A percentile compares a stretch with the other conserved stretches of the same genome.
Conservation (phyloP, 2,797 vertebrate species). For the Acridotheres tristis region DNA sequence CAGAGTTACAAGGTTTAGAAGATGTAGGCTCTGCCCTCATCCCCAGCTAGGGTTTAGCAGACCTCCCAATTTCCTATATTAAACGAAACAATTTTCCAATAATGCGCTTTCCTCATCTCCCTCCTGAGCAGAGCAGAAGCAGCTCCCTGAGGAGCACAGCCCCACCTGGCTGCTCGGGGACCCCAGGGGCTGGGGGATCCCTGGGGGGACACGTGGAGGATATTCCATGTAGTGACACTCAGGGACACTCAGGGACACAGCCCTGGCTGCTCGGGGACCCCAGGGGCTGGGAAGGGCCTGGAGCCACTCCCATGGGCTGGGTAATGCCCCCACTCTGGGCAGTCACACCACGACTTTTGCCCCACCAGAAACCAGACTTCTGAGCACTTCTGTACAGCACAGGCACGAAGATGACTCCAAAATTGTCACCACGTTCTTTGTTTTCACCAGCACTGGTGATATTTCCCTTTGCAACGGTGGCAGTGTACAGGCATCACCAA, state of each 20-base stretch:
- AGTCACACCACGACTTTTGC: not conserved
- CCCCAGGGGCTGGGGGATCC: not conserved
- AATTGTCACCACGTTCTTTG: not conserved
- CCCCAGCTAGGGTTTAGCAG: not conserved
- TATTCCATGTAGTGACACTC: no score
- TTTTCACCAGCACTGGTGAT: not conserved
- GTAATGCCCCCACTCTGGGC: not conserved
- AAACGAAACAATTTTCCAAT: not conserved
- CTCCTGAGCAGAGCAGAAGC: not conserved
- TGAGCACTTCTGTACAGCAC: not conserved
- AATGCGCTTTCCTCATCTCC: not conserved
- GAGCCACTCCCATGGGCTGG: fast-evolving
- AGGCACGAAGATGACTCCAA: not conserved
- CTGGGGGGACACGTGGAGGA: no score
- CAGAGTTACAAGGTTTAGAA: not conserved
- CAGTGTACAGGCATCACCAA: not conserved
- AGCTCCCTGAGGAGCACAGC: not conserved
- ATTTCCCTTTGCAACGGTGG: not conserved
- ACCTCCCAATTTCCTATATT: not conserved
- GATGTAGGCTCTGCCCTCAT: not conserved
- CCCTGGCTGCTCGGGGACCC: fast-evolving
- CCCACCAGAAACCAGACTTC: not conserved
- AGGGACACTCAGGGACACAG: no score
- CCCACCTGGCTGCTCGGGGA: no score
- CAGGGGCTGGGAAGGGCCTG: fast-evolving